Evolutionary conservation across 2,888 invertebrate species (phyloP), one percentile per base, ranked within the genome.

Genomic region (Hanleya hanleyi): DNA sequence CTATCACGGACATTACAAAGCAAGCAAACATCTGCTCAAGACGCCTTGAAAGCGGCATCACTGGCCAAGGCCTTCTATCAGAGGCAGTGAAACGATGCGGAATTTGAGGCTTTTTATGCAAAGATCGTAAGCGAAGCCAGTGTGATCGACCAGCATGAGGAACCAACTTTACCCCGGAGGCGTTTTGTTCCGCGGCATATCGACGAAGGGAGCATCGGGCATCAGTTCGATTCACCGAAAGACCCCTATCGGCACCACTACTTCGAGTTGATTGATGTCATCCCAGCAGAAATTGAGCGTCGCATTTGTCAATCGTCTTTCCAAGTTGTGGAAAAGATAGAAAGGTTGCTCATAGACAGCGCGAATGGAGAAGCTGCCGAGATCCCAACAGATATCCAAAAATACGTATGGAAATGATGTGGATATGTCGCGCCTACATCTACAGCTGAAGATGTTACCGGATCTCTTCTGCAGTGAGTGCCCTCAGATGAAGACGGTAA

Each of bases 1-100:
- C 36, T 77, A 22, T 77, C 75, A 9, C 67, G 38, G 33, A 73
- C 33, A 5, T n/a, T 75, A 18, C 75, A 77, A 32, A 41, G 64
- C 35, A 73, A 70, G 32, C 70, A 75, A n/a, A 66, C 57, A 15
- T 67, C 67, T 64, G 61, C 61, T 32, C 67, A 74, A 32, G 73
- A 69, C 62, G 74, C 69, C 7, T 29, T 41, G 1, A 26, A 66
- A 18, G 71, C 71, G 18, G 41, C 36, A 22, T 32, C 15, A 1
- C 29, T 67, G 64, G 51, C 50, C 29, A 12, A 6, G 64, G 18
- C 62, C 36, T 73, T 69, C 62, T 67, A 36, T 47, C 41, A 64
- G n/a, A 26, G 69, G 18, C 67, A 73, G 37, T 67, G 76, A 64
- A 36, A 61, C 36, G 73, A 73, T 37, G 51, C 51, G 15, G 41